Percentiles rank a stretch among this genome's conserved stretches.
These are phyloP conservation scores for Herpailurus yagouaroundi DNA, from an alignment of 2,113 vertebrate species.

Conservation along the genomic window DNA sequence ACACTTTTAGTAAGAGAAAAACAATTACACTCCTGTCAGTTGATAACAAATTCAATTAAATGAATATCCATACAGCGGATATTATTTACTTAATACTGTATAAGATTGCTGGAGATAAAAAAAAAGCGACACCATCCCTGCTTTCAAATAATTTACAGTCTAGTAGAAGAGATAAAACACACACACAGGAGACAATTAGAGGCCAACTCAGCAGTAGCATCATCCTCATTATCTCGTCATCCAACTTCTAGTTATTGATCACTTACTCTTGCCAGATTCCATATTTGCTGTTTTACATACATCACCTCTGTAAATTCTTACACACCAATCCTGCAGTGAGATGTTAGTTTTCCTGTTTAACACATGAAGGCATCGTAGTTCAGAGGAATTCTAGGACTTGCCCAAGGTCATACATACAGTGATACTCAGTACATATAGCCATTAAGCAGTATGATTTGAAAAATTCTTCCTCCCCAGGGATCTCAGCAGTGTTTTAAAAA, in stretches of 20 bases:
- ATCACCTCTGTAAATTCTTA: background rate
- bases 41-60: background rate
- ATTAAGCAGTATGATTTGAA: background rate
- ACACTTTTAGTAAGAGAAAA: background rate
- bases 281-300: background rate
- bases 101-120: background rate
- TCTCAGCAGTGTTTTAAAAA: background rate
- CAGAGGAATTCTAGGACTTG: background rate
- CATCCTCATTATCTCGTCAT: background rate
- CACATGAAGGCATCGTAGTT: background rate
- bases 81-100: slow-evolving; percentile 35
- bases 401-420: background rate
- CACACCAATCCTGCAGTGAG: background rate
- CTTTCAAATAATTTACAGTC: background rate
- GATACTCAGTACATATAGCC: background rate
- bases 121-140: background rate
- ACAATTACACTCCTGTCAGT: background rate
- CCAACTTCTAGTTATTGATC: background rate
- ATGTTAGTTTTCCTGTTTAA: background rate
- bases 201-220: background rate
- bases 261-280: background rate
- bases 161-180: background rate
- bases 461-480: background rate
- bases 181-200: background rate
- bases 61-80: background rate